These are phyloP conservation scores for Heliconius erato DNA, from an alignment of 2,888 invertebrate genomes.

Conservation along the genomic window DNA sequence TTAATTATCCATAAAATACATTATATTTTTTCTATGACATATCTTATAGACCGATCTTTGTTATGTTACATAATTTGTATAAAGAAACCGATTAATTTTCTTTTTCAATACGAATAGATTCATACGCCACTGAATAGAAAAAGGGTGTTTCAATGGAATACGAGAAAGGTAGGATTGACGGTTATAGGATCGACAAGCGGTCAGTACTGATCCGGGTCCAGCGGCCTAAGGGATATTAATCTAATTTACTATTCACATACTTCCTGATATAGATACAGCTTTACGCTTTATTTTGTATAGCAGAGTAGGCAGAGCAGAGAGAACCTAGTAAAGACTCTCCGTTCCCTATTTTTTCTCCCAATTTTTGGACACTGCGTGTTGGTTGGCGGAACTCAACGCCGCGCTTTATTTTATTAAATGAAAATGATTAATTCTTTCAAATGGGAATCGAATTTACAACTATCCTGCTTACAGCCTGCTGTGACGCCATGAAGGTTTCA, in stretches of 20 bases:
- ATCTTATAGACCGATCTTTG: neutral
- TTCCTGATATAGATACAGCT: neutral
- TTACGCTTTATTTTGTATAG: neutral
- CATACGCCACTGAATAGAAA: too few species aligned
- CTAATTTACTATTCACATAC: constrained; percentile 1
- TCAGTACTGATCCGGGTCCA: constrained; percentile 39
- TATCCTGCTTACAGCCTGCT: too few species aligned
- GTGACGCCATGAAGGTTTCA: neutral
- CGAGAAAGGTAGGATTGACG: constrained; percentile 44
- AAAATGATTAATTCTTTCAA: neutral
- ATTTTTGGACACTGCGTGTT: neutral
- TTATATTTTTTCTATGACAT: neutral
- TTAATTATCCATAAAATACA: neutral
- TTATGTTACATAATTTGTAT: neutral
- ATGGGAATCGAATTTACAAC: neutral
- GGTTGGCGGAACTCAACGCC: too few species aligned
- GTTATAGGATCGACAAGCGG: constrained; percentile 42
- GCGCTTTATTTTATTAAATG: neutral
- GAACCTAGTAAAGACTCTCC: neutral
- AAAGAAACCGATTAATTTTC: constrained; percentile 16
- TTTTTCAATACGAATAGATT: constrained; percentile 17
- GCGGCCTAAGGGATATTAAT: neutral
- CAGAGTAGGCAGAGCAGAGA: neutral
- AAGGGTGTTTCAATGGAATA: constrained; percentile 25
- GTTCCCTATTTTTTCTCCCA: neutral